Percentiles rank a stretch among this genome's conserved stretches.
phyloP scores from a whole-genome alignment of 2,888 invertebrate species.

The Rhogogaster chlorosoma region DNA sequence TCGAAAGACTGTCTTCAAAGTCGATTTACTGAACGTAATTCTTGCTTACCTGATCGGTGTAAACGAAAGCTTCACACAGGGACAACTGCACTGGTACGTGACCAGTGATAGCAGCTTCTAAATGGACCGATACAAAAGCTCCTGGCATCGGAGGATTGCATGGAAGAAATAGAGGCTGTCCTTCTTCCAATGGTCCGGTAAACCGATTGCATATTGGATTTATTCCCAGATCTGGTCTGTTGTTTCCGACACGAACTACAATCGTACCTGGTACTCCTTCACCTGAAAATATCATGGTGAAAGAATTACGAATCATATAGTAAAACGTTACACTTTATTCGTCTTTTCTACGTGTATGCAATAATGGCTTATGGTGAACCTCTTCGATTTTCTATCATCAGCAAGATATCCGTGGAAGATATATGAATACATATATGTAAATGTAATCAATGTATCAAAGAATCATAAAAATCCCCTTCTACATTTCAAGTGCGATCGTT shows the following conservation, averaged over 20 bases:
- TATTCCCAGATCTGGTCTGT: constrained; percentile 93
- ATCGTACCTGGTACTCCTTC: constrained; percentile 90
- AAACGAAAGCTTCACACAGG: constrained; percentile 96
- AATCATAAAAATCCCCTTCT: not conserved
- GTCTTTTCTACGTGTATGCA: not conserved
- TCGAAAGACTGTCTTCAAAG: not conserved
- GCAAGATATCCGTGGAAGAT: not conserved
- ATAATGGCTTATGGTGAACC: not conserved
- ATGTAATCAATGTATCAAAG: not conserved
- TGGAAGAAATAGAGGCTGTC: constrained; percentile 93
- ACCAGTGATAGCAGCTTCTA: constrained; percentile 82
- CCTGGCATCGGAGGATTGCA: constrained; percentile 98
- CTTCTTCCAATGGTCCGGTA: constrained; percentile 92
- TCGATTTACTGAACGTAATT: not conserved
- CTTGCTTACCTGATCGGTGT: constrained; percentile 87
- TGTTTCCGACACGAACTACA: constrained; percentile 94
- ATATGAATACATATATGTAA: not conserved
- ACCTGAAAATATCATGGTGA: constrained; percentile 79
- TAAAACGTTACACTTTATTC: not conserved
- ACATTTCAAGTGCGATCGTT: not conserved
- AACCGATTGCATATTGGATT: constrained; percentile 96
- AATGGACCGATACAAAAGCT: constrained; percentile 94
- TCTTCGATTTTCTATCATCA: not conserved
- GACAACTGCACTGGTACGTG: constrained; percentile 86
- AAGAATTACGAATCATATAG: not conserved